Percentiles rank a stretch among this genome's conserved stretches.
phyloP scores from a whole-genome alignment of 1,140 invertebrate species.

The Sycophila sp. region DNA sequence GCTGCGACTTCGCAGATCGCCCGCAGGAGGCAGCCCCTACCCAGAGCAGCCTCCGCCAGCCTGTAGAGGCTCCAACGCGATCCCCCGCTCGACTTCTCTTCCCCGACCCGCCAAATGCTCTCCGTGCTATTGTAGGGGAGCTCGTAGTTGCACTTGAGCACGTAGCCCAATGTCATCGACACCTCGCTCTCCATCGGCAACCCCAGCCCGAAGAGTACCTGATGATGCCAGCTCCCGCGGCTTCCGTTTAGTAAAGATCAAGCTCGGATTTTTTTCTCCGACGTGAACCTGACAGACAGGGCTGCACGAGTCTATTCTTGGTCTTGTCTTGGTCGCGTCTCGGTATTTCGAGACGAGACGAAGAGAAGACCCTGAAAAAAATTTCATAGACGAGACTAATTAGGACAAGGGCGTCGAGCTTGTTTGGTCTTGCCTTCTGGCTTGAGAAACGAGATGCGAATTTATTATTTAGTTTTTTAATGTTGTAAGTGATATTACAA shows the following conservation, averaged over 20 bases:
- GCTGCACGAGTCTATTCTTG: too few species aligned
- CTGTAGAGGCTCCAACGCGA: slow-evolving; percentile 62
- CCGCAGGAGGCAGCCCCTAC: slow-evolving; percentile 76
- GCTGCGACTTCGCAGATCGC: slow-evolving; percentile 80
- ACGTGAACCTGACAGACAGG: too few species aligned
- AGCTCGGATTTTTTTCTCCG: too few species aligned
- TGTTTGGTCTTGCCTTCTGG: too few species aligned
- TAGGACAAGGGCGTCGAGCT: too few species aligned
- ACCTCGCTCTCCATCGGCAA: slow-evolving; percentile 65
- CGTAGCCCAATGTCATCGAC: slow-evolving; percentile 64
- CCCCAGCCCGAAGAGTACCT: slow-evolving; percentile 66
- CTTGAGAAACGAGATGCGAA: too few species aligned
- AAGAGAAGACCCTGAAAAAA: too few species aligned
- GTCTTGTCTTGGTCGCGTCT: too few species aligned
- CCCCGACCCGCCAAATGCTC: neutral
- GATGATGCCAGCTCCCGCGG: slow-evolving; percentile 46
- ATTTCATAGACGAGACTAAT: too few species aligned
- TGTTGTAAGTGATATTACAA: too few species aligned
- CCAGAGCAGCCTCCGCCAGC: slow-evolving; percentile 59
- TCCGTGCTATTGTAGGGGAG: slow-evolving; percentile 56
- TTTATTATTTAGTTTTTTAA: too few species aligned
- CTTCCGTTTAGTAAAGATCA: slow-evolving; percentile 52
- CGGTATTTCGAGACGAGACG: too few species aligned
- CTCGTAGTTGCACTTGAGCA: slow-evolving; percentile 65
- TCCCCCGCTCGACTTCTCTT: slow-evolving; percentile 61